Evolutionary conservation across 2,888 invertebrate genomes (phyloP).

Genomic region (Scaeva pyrastri): DNA sequence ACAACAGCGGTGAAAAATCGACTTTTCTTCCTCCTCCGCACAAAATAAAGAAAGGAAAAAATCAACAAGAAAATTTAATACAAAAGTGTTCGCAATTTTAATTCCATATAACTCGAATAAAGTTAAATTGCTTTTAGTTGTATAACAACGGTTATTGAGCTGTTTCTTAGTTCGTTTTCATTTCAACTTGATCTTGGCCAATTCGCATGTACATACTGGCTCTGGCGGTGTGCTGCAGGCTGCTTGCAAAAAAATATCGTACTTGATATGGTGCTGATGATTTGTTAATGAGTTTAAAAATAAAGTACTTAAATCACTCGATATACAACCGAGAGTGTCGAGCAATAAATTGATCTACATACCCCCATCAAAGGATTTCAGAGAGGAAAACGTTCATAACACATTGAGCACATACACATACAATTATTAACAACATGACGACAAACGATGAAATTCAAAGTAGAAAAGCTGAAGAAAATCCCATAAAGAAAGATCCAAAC

Average conservation of each 20-base stretch:
- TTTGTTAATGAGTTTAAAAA: constrained; percentile 73
- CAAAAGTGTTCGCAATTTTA: constrained; percentile 8
- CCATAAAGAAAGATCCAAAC: constrained; percentile 65
- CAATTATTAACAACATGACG: constrained; percentile 61
- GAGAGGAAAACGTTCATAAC: neutral
- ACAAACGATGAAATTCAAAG: constrained; percentile 68
- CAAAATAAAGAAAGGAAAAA: constrained; percentile 23
- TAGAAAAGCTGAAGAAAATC: constrained; percentile 62
- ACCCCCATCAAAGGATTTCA: constrained; percentile 35
- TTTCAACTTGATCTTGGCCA: constrained; percentile 17
- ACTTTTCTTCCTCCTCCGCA: constrained; percentile 70
- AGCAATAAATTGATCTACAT: constrained; percentile 31
- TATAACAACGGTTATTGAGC: constrained; percentile 70
- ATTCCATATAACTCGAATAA: neutral
- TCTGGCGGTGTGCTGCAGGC: constrained; percentile 4
- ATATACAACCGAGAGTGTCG: constrained; percentile 25
- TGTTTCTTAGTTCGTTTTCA: constrained; percentile 12
- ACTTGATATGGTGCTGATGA: constrained; percentile 36
- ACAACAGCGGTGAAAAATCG: constrained; percentile 69
- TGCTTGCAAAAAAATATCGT: constrained; percentile 51
- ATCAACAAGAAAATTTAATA: constrained; percentile 13
- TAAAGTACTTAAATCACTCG: constrained; percentile 49
- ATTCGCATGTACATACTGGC: constrained; percentile 48
- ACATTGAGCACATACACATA: neutral
- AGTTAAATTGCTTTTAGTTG: constrained; percentile 42